These are phyloP conservation scores for Babyrousa celebensis DNA, from an alignment of 2,797 vertebrate species.

Conservation along the genomic window DNA sequence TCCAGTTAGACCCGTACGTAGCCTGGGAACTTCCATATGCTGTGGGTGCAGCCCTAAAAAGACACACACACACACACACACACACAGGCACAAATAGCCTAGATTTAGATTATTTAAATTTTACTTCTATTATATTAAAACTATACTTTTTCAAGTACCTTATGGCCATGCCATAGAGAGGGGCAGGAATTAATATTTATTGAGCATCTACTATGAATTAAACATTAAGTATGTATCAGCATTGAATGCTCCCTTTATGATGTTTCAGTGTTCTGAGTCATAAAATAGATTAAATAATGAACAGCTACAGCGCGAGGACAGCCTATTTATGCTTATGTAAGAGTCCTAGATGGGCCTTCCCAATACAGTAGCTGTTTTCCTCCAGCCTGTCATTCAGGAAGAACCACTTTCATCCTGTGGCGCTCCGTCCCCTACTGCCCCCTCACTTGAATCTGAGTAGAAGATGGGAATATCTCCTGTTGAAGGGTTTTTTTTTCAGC, in stretches of 20 bases:
- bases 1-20: no score
- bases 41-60: no score
- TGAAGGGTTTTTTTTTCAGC: neutral
- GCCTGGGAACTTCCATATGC: no score
- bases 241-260: neutral
- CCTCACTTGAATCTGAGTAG: neutral
- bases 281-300: neutral
- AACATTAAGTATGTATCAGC: neutral
- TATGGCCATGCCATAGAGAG: neutral
- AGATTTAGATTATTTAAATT: constrained; percentile 37
- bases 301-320: neutral
- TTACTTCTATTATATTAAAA: constrained; percentile 54
- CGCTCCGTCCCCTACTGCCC: neutral
- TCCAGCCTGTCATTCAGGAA: neutral
- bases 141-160: neutral
- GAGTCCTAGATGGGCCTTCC: neutral
- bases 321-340: neutral
- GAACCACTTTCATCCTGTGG: neutral
- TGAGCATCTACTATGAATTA: neutral
- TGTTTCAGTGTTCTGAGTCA: neutral
- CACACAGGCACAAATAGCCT: neutral
- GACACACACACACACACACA: no score
- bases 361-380: no score
- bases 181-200: neutral
- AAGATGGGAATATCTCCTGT: neutral